Conservation (phyloP, 64 coral and sea anemone species). For the Anthopleura sola region DNA sequence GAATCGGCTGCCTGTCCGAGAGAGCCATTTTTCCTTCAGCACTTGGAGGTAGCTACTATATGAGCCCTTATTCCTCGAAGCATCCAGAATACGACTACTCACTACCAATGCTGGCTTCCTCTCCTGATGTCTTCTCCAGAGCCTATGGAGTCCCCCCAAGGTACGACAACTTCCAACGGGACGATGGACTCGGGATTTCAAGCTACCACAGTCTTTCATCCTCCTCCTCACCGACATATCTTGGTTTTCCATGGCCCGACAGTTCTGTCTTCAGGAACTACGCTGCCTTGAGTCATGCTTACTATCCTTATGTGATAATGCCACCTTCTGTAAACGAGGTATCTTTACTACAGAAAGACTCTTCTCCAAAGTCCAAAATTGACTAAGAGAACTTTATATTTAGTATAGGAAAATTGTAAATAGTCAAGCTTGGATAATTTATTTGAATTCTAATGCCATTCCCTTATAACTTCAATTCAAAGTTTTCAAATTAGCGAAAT, state of each 20-base stretch:
- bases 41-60: conserved; percentile 4
- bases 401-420: not conserved
- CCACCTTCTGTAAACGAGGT: not conserved
- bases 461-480: not conserved
- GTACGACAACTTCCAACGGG: conserved; percentile 8
- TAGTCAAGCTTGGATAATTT: not conserved
- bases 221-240: not conserved
- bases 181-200: not conserved
- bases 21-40: conserved; percentile 12
- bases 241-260: conserved; percentile 20
- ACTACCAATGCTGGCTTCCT: not conserved
- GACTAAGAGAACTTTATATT: not conserved
- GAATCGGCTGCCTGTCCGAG: conserved; percentile 18
- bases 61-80: conserved; percentile 7
- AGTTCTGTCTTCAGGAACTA: conserved; percentile 23
- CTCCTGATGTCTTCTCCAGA: conserved; percentile 18
- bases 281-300: conserved; percentile 15
- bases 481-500: not conserved
- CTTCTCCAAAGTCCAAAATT: not conserved
- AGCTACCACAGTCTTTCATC: conserved; percentile 5
- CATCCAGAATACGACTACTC: conserved; percentile 22
- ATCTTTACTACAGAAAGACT: conserved; percentile 1
- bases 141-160: conserved; percentile 7
- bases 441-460: not conserved
- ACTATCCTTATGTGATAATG: conserved; percentile 23